Conservation (phyloP, 2,797 vertebrate genomes). For the Paramormyrops hopkinsi region DNA sequence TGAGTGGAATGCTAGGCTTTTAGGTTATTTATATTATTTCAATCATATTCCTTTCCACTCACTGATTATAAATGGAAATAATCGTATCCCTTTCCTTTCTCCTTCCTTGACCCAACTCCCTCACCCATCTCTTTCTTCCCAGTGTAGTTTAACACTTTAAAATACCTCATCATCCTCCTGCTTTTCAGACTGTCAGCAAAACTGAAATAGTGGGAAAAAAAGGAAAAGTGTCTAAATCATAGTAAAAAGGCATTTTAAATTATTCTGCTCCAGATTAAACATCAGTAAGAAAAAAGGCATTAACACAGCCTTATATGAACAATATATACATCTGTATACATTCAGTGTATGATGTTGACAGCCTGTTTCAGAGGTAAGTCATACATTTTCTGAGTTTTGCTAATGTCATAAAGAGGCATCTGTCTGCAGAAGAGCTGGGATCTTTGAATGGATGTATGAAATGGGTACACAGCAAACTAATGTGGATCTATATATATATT, state of each 20-base stretch:
- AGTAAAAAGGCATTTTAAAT: neutral
- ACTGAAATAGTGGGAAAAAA: neutral
- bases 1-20: conserved; percentile 33
- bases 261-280: neutral
- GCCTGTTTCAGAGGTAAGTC: conserved; percentile 5
- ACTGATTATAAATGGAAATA: conserved; percentile 39
- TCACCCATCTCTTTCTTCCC: conserved; percentile 22
- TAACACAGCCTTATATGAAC: neutral
- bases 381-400: neutral
- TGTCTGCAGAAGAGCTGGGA: neutral
- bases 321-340: neutral
- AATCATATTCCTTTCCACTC: conserved; percentile 41
- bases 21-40: conserved; percentile 38
- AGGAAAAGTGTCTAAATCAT: neutral
- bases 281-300: conserved; percentile 10
- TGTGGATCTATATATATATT: neutral
- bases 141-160: conserved; percentile 35
- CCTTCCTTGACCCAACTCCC: conserved; percentile 30
- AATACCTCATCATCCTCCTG: conserved; percentile 41
- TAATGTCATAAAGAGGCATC: neutral
- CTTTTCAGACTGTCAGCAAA: conserved; percentile 25
- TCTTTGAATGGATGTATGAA: neutral
- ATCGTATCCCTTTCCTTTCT: conserved; percentile 36
- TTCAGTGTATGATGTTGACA: neutral
- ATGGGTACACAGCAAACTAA: neutral